A percentile compares a stretch with the other conserved stretches of the same genome.
phyloP scores from a whole-genome alignment of 1,140 invertebrate species.

The Pachyrhynchus sulphureomaculatus region DNA sequence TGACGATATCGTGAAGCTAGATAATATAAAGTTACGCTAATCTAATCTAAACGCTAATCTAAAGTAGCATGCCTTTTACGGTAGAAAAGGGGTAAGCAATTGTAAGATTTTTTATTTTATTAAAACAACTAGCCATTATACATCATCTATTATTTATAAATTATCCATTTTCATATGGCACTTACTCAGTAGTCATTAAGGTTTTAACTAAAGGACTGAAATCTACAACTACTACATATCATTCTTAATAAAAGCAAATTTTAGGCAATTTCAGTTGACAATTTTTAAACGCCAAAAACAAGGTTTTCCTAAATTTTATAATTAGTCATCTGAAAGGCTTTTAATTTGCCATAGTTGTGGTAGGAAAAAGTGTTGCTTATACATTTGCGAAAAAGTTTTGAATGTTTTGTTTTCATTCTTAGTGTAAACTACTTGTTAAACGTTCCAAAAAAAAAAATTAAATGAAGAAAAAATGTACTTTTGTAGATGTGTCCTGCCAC shows the following conservation, averaged over 20 bases:
- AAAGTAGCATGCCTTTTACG: no score
- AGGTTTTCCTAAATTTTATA: background rate
- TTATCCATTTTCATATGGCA: background rate
- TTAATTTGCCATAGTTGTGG: slow-evolving; percentile 35
- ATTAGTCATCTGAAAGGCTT: slow-evolving; percentile 15
- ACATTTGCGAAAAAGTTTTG: slow-evolving; percentile 12
- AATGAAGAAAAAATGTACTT: no score
- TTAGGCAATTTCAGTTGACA: slow-evolving; percentile 1
- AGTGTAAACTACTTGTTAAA: background rate
- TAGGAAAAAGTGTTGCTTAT: slow-evolving; percentile 28
- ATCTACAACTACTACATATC: slow-evolving; percentile 47
- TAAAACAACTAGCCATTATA: no score
- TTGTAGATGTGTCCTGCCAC: no score
- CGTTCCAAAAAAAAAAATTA: background rate
- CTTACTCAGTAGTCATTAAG: slow-evolving; percentile 7
- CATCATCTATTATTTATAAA: no score
- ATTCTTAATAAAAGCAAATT: slow-evolving; percentile 38
- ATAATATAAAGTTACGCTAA: no score
- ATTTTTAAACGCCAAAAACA: slow-evolving; percentile 6
- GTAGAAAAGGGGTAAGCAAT: no score
- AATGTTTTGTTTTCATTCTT: background rate
- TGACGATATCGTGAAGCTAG: no score
- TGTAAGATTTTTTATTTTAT: no score
- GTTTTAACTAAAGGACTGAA: slow-evolving; percentile 8
- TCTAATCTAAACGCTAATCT: no score